These are phyloP conservation scores for Cavia porcellus DNA, from an alignment of 2,113 vertebrate genomes.

Conservation along the genomic window DNA sequence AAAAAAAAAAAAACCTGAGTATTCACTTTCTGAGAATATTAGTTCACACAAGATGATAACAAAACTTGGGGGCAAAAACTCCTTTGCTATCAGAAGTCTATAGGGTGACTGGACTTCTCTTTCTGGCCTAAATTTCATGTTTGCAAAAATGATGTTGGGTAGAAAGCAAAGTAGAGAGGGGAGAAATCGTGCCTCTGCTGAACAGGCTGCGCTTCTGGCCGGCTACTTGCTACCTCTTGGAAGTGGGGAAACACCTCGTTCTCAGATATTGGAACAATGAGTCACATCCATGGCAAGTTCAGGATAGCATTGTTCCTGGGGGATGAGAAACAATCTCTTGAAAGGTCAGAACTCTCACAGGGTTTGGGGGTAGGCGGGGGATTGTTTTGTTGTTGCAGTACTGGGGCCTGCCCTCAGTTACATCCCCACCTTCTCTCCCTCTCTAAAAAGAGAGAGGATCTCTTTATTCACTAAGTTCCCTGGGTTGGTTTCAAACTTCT, in stretches of 20 bases:
- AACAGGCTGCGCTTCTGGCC: neutral
- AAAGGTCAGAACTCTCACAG: neutral
- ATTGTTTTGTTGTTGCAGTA: neutral
- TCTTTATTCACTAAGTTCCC: neutral
- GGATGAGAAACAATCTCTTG: neutral
- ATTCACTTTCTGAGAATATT: neutral
- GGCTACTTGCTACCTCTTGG: neutral
- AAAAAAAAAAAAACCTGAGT: neutral
- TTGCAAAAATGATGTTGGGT: neutral
- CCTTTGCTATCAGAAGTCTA: neutral
- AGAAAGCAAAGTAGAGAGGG: neutral
- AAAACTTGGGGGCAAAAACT: neutral
- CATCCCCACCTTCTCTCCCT: neutral
- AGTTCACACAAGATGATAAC: conserved; percentile 31
- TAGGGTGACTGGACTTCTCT: neutral
- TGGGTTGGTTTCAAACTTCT: neutral
- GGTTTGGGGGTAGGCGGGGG: neutral
- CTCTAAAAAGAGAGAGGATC: neutral
- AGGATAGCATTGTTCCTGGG: neutral
- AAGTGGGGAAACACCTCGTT: neutral
- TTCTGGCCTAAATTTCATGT: conserved; percentile 31
- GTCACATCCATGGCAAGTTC: neutral
- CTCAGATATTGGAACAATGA: neutral
- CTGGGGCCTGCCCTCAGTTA: neutral
- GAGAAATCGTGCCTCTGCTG: neutral